Evolutionary conservation across 2,113 vertebrate species (phyloP), one percentile per base, ranked within the genome.

Genomic region (Hippocampus comes): DNA sequence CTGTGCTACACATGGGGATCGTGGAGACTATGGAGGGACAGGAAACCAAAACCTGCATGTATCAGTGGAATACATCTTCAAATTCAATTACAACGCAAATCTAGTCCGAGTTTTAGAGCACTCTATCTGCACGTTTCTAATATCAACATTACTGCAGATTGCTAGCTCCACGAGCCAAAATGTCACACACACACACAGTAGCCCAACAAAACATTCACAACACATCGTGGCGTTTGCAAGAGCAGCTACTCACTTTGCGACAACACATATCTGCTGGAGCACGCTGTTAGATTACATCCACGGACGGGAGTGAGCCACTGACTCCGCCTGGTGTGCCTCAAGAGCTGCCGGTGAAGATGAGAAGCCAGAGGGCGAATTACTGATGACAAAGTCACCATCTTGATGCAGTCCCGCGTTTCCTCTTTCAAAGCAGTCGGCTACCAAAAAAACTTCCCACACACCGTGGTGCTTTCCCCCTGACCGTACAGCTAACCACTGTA

Each of bases 231-330:
- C 9, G n/a, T 27, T 48, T 27, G 3, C 4, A 23, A 8, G 41
- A n/a, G 63, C 21, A 23, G 41, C 1, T 46, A 94, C 94, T 94
- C 73, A 95, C 95, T 77, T 79, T 91, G 88, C 0, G 92, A 93
- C 48, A 94, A 90, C 55, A 92, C 90, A 74, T 91, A 92, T 91
- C 90, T 95, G 89, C 94, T 95, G 0, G 94, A 95, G 74, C 93
- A 95, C n/a, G 92, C 92, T 0, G 89, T 81, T 25, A 97, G 87
- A 81, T 91, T 94, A 82, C 95, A 97, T 11, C 60, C 60, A 42
- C 95, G 78, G 25, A 75, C 84, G 0, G 91, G 83, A 9, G 83
- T 87, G 56, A 90, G 68, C 6, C 83, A 84, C 67, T 71, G 86
- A 43, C 66, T 64, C 43, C 7, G 59, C 34, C 9, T 49, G 56